Conservation (phyloP, 2,888 invertebrate genomes). For the Schizaphis graminum region DNA sequence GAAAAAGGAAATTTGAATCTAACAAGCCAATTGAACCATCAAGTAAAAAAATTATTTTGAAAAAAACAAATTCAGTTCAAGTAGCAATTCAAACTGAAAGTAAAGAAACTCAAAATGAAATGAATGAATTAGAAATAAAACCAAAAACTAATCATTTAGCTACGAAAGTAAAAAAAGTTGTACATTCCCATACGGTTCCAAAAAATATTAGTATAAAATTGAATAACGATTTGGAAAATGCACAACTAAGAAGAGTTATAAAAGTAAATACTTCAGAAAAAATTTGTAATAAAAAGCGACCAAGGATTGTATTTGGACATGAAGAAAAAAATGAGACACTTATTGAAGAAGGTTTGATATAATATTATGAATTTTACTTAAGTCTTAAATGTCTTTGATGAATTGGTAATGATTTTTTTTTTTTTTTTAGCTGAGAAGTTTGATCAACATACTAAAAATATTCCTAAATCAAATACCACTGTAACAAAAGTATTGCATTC, state of each 20-base stretch:
- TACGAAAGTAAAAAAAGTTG: conserved; percentile 30
- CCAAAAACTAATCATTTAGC: conserved; percentile 3
- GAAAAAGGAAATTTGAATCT: conserved; percentile 74
- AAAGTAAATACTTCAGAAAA: conserved; percentile 43
- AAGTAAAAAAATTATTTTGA: conserved; percentile 73
- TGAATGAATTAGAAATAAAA: conserved; percentile 7
- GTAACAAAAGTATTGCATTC: conserved; percentile 19
- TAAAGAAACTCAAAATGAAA: conserved; percentile 40
- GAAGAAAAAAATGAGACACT: conserved; percentile 13
- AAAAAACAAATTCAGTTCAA: conserved; percentile 67
- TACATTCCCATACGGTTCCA: neutral
- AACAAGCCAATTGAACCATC: conserved; percentile 72
- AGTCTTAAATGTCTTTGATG: neutral
- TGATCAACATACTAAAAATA: neutral
- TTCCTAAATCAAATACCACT: neutral
- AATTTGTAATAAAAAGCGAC: conserved; percentile 46
- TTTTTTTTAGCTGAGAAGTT: conserved; percentile 26
- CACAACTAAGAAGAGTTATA: conserved; percentile 34
- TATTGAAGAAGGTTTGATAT: conserved; percentile 41
- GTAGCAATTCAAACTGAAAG: conserved; percentile 64
- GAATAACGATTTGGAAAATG: conserved; percentile 38
- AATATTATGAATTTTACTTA: neutral
- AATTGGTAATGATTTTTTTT: neutral
- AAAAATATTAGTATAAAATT: conserved; percentile 26
- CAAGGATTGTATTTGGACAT: conserved; percentile 53